Evolutionary conservation across 2,113 vertebrate genomes (phyloP), one percentile per base, ranked within the genome.

Genomic region (Seriola rivoliana): DNA sequence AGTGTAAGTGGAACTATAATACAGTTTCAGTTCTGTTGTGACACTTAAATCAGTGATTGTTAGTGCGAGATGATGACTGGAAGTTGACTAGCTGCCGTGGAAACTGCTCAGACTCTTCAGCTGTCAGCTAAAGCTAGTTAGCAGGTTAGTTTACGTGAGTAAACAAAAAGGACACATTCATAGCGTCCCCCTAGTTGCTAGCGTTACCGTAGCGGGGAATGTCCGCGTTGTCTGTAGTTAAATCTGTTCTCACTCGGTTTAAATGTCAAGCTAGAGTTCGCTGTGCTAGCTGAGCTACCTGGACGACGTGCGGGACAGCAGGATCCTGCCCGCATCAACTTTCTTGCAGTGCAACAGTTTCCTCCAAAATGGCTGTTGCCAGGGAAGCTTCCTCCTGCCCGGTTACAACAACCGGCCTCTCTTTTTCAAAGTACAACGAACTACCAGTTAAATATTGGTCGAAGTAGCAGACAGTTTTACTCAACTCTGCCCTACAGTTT

Each of bases 1-100:
- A 99, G 97, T 54, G 98, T 99, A 86, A 97, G 97, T 95, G 6
- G 7, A n/a, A 12, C 13, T 1, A 7, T 0, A 16, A 72, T 44
- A 19, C 0, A 16, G 4, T 13, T 54, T n/a, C 1, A 3, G 4
- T 12, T 69, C 5, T 29, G n/a, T 66, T 34, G 12, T 52, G n/a
- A 40, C 2, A 3, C 1, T 5, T 29, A 3, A 42, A 11, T 14
- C 7, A 10, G 23, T 19, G 63, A 14, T 4, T 14, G n/a, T 36
- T 29, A 32, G 65, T 19, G 32, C 1, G 0, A 34, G 48, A 0
- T 11, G 54, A 1, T 4, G 16, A 19, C 63, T 17, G 34, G 58
- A 88, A 62, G 71, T 78, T 58, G 9, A 59, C 23, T 55, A 21
- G 42, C 67, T 29, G 29, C 29, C 29, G 36, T 36, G 50, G 16